Evolutionary conservation across 2,113 vertebrate genomes (phyloP).

Genomic region (Pangasianodon hypophthalmus): DNA sequence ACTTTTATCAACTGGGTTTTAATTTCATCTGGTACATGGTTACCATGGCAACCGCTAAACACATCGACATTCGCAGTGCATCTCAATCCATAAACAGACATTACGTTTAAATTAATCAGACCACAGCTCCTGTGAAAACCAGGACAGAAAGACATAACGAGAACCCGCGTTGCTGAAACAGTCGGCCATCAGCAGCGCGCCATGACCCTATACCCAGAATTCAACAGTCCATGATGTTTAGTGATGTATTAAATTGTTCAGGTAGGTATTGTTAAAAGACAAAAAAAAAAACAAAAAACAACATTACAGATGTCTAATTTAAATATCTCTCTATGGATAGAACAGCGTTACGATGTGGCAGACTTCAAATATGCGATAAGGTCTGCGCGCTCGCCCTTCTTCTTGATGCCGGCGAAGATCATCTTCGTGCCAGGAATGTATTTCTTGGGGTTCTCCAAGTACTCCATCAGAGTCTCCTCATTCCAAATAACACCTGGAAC

Average conservation of each 20-base stretch:
- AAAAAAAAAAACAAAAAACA: slow-evolving; percentile 30
- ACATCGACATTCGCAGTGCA: slow-evolving; percentile 32
- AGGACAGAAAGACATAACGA: slow-evolving; percentile 41
- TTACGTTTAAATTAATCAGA: slow-evolving; percentile 57
- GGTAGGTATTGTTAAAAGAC: slow-evolving; percentile 43
- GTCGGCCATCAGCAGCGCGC: background rate
- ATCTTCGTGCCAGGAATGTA: slow-evolving; percentile 87
- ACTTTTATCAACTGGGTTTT: slow-evolving; percentile 11
- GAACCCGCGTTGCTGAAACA: background rate
- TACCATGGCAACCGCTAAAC: slow-evolving; percentile 18
- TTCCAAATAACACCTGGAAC: slow-evolving; percentile 75
- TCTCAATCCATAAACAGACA: slow-evolving; percentile 29
- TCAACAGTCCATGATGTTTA: background rate
- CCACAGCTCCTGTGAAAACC: slow-evolving; percentile 62
- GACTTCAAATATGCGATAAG: slow-evolving; percentile 83
- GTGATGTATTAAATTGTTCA: slow-evolving; percentile 4
- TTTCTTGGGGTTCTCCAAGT: slow-evolving; percentile 89
- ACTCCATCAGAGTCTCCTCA: slow-evolving; percentile 78
- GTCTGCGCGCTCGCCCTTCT: slow-evolving; percentile 81
- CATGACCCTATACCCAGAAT: slow-evolving; percentile 4
- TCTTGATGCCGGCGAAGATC: slow-evolving; percentile 86
- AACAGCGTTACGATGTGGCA: slow-evolving; percentile 70
- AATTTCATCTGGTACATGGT: slow-evolving; percentile 23
- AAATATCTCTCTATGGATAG: slow-evolving; percentile 47
- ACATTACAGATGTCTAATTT: slow-evolving; percentile 44